Conservation (phyloP, 1,140 invertebrate species). For the Brachionus rotundiformis region DNA sequence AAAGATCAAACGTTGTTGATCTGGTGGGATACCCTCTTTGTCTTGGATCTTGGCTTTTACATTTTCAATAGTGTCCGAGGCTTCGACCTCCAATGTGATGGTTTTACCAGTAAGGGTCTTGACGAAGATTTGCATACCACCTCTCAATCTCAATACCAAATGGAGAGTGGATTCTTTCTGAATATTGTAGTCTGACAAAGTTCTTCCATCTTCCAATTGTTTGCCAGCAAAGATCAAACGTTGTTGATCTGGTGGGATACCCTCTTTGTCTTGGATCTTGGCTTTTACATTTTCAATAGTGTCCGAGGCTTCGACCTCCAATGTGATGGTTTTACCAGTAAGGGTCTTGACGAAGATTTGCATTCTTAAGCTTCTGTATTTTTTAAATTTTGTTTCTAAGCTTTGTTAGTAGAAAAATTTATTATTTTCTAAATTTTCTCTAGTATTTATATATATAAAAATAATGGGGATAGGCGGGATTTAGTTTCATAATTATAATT, state of each 20-base stretch:
- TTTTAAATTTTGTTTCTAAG: neutral
- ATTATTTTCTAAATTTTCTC: neutral
- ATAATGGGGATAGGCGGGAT: neutral
- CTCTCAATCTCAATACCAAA: conserved; percentile 64
- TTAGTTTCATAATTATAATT: neutral
- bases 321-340: conserved; percentile 51
- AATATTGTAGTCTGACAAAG: conserved; percentile 68
- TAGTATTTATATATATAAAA: conserved; percentile 10
- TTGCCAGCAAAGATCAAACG: conserved; percentile 63
- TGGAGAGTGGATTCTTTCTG: conserved; percentile 53
- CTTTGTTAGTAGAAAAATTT: conserved; percentile 11
- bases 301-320: conserved; percentile 51
- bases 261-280: conserved; percentile 80
- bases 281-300: conserved; percentile 81
- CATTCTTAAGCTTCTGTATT: conserved; percentile 18
- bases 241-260: conserved; percentile 54
- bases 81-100: conserved; percentile 48
- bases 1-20: conserved; percentile 57
- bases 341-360: conserved; percentile 52
- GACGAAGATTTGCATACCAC: conserved; percentile 71
- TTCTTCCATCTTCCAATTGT: conserved; percentile 68
- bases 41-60: conserved; percentile 87
- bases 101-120: conserved; percentile 52
- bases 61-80: conserved; percentile 70
- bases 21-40: conserved; percentile 66